phyloP scores from a whole-genome alignment of 1,140 invertebrate genomes.

The Macrobrachium rosenbergii region DNA sequence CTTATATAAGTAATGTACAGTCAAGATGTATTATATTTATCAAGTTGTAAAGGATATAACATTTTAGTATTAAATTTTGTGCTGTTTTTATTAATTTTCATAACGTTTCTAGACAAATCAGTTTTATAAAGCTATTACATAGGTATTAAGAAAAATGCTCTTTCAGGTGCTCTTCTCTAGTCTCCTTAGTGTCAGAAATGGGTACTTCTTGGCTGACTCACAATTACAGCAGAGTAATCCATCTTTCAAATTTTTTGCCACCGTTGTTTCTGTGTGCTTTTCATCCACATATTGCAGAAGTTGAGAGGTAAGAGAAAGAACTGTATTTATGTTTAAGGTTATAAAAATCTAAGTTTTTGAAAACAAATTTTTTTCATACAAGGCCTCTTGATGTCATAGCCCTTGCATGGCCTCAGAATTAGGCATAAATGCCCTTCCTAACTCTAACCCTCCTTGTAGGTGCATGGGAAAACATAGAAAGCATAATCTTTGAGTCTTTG shows the following conservation, averaged over 20 bases:
- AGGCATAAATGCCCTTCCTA: too few species aligned
- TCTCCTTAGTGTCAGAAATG: constrained; percentile 21
- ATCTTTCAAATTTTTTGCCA: constrained; percentile 23
- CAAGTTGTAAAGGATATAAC: too few species aligned
- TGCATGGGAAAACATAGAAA: too few species aligned
- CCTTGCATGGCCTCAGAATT: too few species aligned
- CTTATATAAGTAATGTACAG: too few species aligned
- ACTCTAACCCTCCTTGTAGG: too few species aligned
- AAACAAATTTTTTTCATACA: too few species aligned
- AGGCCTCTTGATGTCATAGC: too few species aligned
- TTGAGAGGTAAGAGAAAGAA: constrained; percentile 30
- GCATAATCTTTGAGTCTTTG: too few species aligned
- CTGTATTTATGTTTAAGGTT: not conserved
- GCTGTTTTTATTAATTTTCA: not conserved
- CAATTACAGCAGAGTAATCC: constrained; percentile 45
- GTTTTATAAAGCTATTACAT: not conserved
- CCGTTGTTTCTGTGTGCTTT: constrained; percentile 38
- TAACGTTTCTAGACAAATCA: not conserved
- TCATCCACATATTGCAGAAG: constrained; percentile 28
- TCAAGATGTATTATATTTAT: too few species aligned
- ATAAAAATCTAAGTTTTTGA: too few species aligned
- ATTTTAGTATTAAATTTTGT: not conserved
- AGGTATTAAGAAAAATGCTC: not conserved
- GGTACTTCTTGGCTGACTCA: constrained; percentile 37
- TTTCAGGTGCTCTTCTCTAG: constrained; percentile 27